Evolutionary conservation across 2,113 vertebrate species (phyloP), one percentile per base, ranked within the genome.

Genomic region (Donacobius atricapilla): DNA sequence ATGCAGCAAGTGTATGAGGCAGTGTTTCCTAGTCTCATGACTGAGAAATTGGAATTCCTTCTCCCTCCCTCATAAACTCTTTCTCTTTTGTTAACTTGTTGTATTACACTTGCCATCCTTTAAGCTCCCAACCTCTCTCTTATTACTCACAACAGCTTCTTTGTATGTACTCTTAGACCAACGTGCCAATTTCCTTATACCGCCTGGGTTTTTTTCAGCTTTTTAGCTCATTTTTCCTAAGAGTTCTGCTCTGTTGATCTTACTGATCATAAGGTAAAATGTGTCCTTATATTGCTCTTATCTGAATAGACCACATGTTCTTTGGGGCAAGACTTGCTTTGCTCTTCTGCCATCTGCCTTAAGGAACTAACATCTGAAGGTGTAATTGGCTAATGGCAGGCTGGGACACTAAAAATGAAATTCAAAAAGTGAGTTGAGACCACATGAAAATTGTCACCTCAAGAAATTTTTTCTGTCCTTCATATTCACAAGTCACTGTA

Each of bases 1-100:
- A 86, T 33, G 66, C 9, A 73, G 82, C 40, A 85, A 95, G 51
- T 15, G 33, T 61, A 61, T 27, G 39, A 86, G 56, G 54, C 86
- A 86, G 56, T 66, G 71, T 93, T 94, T 63, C 84, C 30, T 13
- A 50, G 51, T 83, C 44, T 3, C 0, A 0, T 93, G 95, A 89
- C 72, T 51, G 60, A 83, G 76, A 87, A 95, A 81, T 24, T 90
- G 72, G 89, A 95, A 96, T 97, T 95, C 91, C 64, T 89, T 80
- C 69, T 91, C 33, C 79, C 76, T 89, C 91, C 83, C 72, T 51
- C 93, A 78, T 64, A 91, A 87, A 54, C 86, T 77, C 78, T 76
- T 93, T 83, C 53, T 88, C 54, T 40, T 71, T 70, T 92, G 80
- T 93, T 1, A 17, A 77, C 68, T 91, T 86, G 15, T 47, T 82